Conservation (phyloP, 2,113 vertebrate genomes). For the Pseudorasbora parva region DNA sequence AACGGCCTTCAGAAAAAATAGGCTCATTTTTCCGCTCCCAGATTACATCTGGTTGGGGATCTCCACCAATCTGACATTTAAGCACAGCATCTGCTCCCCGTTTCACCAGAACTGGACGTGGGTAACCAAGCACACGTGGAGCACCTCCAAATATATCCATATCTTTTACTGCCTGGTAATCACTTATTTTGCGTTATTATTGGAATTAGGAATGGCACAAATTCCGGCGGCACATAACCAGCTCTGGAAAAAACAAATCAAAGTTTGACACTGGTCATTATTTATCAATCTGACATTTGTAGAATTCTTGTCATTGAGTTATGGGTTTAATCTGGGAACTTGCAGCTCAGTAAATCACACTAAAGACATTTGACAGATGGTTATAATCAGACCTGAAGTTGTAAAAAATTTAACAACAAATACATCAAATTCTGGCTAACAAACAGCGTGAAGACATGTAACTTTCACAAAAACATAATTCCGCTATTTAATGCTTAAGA, state of each 20-base stretch:
- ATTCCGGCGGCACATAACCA: neutral
- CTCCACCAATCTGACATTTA: slow-evolving; percentile 85
- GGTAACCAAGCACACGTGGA: slow-evolving; percentile 88
- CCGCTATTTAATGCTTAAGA: neutral
- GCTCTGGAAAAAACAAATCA: neutral
- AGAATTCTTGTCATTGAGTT: neutral
- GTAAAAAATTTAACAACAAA: neutral
- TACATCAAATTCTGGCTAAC: neutral
- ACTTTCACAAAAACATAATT: neutral
- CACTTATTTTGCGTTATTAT: neutral
- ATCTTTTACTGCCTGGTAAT: neutral
- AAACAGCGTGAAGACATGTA: neutral
- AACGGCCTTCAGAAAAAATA: slow-evolving; percentile 75
- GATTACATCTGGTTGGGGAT: slow-evolving; percentile 84
- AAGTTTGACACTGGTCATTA: neutral
- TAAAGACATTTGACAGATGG: neutral
- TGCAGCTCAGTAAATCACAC: neutral
- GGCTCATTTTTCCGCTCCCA: slow-evolving; percentile 89
- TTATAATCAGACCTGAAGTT: neutral
- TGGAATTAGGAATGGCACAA: slow-evolving; percentile 9
- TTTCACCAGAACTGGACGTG: slow-evolving; percentile 82
- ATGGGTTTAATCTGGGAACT: neutral
- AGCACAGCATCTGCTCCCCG: slow-evolving; percentile 81
- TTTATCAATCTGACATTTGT: neutral
- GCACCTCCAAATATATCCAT: slow-evolving; percentile 87